Evolutionary conservation across 2,113 vertebrate genomes (phyloP).

Genomic region (Nanorana parkeri): DNA sequence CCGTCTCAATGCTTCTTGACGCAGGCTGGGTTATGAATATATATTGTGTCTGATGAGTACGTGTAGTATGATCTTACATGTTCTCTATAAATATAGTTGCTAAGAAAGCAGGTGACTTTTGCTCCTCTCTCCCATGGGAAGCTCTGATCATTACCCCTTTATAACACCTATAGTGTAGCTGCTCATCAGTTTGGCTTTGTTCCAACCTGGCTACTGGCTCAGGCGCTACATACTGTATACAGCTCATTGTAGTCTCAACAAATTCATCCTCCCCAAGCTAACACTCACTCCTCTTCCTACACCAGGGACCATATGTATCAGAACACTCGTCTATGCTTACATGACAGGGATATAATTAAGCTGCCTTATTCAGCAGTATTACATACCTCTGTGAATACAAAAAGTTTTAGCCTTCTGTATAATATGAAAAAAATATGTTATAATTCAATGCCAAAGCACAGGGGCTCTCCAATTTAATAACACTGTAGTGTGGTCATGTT

Average conservation of each 20-base stretch:
- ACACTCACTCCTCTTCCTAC: not conserved
- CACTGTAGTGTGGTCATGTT: too few species aligned
- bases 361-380: not conserved
- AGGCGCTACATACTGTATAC: not conserved
- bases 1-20: too few species aligned
- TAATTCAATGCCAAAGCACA: too few species aligned
- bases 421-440: too few species aligned
- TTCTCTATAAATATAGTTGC: constrained; percentile 2
- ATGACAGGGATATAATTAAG: constrained; percentile 12
- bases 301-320: constrained; percentile 7
- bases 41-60: not conserved
- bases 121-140: constrained; percentile 1
- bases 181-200: not conserved
- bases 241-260: not conserved
- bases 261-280: not conserved
- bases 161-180: constrained; percentile 22
- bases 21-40: too few species aligned
- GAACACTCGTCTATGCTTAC: not conserved
- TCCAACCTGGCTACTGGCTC: constrained; percentile 17
- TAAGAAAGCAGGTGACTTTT: constrained; percentile 16
- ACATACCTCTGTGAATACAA: not conserved
- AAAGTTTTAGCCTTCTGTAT: too few species aligned
- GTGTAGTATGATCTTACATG: not conserved
- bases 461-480: too few species aligned
- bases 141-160: not conserved